These are phyloP conservation scores for Cepaea hortensis DNA, from an alignment of 2,888 invertebrate genomes.

Conservation along the genomic window DNA sequence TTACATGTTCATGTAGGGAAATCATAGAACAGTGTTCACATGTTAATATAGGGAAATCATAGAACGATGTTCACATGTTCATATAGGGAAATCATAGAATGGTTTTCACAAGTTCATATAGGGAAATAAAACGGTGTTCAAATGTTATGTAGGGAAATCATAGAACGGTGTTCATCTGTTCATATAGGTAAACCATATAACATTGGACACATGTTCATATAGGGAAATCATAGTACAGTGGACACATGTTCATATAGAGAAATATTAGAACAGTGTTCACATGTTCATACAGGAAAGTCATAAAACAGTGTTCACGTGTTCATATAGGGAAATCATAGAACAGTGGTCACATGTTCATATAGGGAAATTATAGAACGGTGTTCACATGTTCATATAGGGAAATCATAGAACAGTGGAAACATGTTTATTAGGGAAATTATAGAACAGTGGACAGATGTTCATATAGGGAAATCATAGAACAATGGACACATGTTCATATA, in stretches of 20 bases:
- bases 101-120: background rate
- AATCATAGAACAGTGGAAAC: conserved; percentile 75
- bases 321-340: background rate
- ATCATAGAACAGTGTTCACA: background rate
- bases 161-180: background rate
- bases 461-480: background rate
- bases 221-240: conserved; percentile 79
- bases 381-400: no score
- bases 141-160: background rate
- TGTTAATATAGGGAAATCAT: background rate
- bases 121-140: background rate
- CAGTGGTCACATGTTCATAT: background rate
- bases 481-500: background rate
- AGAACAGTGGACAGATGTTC: background rate
- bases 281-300: background rate
- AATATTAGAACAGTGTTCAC: background rate
- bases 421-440: conserved; percentile 87
- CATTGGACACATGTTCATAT: conserved; percentile 84
- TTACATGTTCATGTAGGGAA: background rate
- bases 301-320: background rate
- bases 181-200: no score
- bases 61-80: background rate
- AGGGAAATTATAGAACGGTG: background rate
- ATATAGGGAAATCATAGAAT: background rate
- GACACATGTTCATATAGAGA: no score